Evolutionary conservation across 2,797 vertebrate genomes (phyloP).

Genomic region (Sebastes elongatus): DNA sequence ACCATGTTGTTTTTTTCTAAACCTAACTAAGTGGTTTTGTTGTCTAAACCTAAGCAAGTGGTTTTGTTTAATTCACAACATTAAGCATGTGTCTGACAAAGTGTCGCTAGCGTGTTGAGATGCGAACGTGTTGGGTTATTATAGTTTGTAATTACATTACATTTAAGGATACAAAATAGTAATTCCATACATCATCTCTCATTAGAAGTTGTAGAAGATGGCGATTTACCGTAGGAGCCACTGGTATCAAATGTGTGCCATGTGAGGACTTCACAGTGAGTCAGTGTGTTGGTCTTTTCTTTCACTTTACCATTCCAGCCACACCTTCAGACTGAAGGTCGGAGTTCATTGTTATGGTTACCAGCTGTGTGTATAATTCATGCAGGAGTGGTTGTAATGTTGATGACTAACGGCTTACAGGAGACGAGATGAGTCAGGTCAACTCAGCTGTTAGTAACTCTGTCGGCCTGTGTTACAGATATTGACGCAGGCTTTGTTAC

Average conservation of each 20-base stretch:
- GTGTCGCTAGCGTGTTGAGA: too few species aligned
- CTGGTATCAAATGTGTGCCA: neutral
- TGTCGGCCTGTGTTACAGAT: slow-evolving; percentile 41
- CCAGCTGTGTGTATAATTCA: slow-evolving; percentile 58
- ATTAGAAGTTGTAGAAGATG: neutral
- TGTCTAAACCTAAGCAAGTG: too few species aligned
- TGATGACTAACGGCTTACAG: slow-evolving; percentile 22
- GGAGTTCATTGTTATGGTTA: slow-evolving; percentile 44
- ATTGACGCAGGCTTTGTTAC: slow-evolving; percentile 48
- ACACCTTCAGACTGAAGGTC: slow-evolving; percentile 27
- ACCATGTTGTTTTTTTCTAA: too few species aligned
- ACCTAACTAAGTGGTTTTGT: too few species aligned
- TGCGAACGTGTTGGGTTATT: too few species aligned
- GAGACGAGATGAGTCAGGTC: slow-evolving; percentile 22
- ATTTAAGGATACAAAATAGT: neutral
- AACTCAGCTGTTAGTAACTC: slow-evolving; percentile 37
- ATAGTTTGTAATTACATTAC: too few species aligned
- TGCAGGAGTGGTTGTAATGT: slow-evolving; percentile 19
- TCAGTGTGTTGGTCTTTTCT: neutral
- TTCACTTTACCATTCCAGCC: neutral
- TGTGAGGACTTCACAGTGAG: neutral
- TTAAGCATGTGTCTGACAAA: too few species aligned
- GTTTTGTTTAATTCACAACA: too few species aligned
- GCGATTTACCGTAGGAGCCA: neutral
- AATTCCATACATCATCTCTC: neutral